phyloP scores from a whole-genome alignment of 2,888 invertebrate genomes.

The Opisthograptis luteolata region DNA sequence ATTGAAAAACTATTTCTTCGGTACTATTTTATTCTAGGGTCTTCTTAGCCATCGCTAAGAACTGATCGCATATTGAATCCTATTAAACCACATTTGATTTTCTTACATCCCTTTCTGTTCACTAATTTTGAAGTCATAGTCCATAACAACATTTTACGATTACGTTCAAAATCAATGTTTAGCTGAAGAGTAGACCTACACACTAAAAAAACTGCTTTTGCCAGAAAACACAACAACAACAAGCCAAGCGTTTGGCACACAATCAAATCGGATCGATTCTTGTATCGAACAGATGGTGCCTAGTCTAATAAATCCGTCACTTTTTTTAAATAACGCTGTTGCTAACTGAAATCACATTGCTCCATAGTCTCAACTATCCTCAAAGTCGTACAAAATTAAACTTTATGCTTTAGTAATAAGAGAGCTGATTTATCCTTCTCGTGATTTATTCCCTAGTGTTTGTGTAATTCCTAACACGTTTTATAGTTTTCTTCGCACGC shows the following conservation, averaged over 20 bases:
- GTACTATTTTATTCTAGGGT: too few relatives aligned
- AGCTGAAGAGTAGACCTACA: too few relatives aligned
- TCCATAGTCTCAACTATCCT: background rate
- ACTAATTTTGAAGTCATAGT: slow-evolving; percentile 2
- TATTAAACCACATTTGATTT: too few relatives aligned
- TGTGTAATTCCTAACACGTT: slow-evolving; percentile 20
- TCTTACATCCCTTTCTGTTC: too few relatives aligned
- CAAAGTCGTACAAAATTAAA: slow-evolving; percentile 3
- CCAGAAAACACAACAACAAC: slow-evolving; percentile 7
- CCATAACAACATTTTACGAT: background rate
- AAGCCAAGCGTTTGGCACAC: slow-evolving; percentile 24
- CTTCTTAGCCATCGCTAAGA: too few relatives aligned
- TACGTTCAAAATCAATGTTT: slow-evolving; percentile 24
- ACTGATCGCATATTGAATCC: too few relatives aligned
- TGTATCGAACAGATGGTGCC: slow-evolving; percentile 31
- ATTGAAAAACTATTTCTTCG: too few relatives aligned
- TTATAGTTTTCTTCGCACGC: slow-evolving; percentile 16
- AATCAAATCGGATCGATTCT: slow-evolving; percentile 28
- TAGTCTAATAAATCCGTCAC: slow-evolving; percentile 33
- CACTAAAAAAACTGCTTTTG: slow-evolving; percentile 18
- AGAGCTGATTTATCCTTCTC: background rate
- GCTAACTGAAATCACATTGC: background rate
- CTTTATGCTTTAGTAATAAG: slow-evolving; percentile 3
- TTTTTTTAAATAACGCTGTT: slow-evolving; percentile 11
- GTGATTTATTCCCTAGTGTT: slow-evolving; percentile 10